Base-by-base conservation (phyloP, 2,113 vertebrate species). In the Aspidoscelis tigris region DNA sequence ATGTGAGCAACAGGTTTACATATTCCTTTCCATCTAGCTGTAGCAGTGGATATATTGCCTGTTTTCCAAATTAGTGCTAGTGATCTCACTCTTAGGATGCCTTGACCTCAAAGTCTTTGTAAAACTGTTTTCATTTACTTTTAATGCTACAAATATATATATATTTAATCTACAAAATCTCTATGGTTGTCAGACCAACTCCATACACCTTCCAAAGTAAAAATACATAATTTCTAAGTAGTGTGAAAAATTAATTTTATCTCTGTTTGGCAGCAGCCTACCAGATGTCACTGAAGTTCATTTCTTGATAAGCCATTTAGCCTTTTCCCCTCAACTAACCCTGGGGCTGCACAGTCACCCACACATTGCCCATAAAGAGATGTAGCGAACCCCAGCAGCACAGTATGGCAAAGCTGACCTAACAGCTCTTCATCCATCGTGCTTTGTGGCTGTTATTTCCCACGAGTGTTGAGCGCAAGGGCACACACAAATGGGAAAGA, bases 171-270 rank as follows among this genome's bases (percentile, higher is more conserved):
- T 47, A 24, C 22, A 33, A 70, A 33, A 70, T 70, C 33, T 70
- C 3, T 39, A 16, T 70, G 33, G 33, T 33, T 20, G 3, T 20
- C 69, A 33, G 33, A 39, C 16, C 7, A 33, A 3, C 33, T 16
- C n/a, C 14, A 33, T 11, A 33, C 33, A 16, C n/a, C 69, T 18
- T 70, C n/a, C 33, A 12, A 70, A 70, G 33, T 11, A 33, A 64
- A 18, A 53, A 1, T 66, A 22, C 0, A 0, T n/a, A 21, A 39
- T 82, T 50, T 1, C 20, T 7, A 39, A 7, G 0, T 4, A 3
- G 39, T 20, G 3, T 39, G 77, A 72, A 65, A 47, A 22, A 20
- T 74, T 43, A 80, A 26, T 18, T 21, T 69, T 2, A 71, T 84
- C 86, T 64, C 33, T 73, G 33, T 55, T 61, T 81, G 10, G 4